Base-by-base conservation (phyloP, 2,113 vertebrate species). In the Myxocyprinus asiaticus region DNA sequence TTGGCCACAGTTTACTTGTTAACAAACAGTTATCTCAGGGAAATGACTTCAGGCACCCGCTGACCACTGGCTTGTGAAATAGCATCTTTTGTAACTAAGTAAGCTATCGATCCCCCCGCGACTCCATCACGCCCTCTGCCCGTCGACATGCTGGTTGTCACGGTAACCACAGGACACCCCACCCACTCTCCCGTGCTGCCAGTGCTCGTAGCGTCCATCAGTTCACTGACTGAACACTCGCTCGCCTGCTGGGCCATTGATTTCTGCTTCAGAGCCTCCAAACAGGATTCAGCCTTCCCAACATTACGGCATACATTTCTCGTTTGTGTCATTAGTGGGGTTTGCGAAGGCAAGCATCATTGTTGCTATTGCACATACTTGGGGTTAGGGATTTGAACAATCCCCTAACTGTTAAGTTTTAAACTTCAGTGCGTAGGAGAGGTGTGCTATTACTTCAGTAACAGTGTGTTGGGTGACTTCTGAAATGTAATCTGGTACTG, bases 21-120 rank as follows among this genome's bases (percentile, higher is more conserved):
- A 97, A 94, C 95, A 93, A 91, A 92, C 94, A 92, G 91, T 91
- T 94, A 91, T 89, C 67, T 86, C 92, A 90, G 87, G 85, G 86
- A 87, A 89, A 87, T 80, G 86, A 91, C 76, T 85, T 79, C 81
- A 89, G 91, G 87, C 81, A 83, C 90, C 87, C 56, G 85, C 93
- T 94, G 94, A 93, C 94, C 96, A 96, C 91, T 95, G 93, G 96
- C 89, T 95, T 98, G 96, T 98, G 97, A 98, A 98, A 98, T 97
- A 93, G 94, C 95, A 89, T 96, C 95, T 96, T 95, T 94, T 94
- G 89, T 92, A 94, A 92, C 95, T 96, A 97, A 96, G 95, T 94
- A 90, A 91, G 83, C 86, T 95, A 97, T 98, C 82, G 96, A 98
- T 97, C 94, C 91, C 88, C 53, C 11, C 4, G 22, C 22, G 55